These are phyloP conservation scores for Enteromius viviparus DNA, from an alignment of 2,797 vertebrate species.

Conservation along the genomic window DNA sequence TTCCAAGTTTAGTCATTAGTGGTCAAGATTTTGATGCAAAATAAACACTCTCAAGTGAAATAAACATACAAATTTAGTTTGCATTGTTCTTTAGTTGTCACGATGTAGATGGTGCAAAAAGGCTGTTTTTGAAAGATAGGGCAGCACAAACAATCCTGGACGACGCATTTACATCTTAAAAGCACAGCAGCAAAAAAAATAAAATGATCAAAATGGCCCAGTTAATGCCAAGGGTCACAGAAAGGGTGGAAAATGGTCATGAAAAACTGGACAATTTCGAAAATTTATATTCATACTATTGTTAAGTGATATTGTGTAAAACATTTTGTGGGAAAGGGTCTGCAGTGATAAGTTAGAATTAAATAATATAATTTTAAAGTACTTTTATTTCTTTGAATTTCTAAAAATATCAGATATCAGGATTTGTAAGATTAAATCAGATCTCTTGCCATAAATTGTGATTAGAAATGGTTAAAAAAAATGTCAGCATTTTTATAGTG, in stretches of 20 bases:
- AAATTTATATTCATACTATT: background rate
- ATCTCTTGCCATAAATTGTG: background rate
- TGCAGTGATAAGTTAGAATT: background rate
- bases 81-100: background rate
- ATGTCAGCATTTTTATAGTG: too few relatives aligned
- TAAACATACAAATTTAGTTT: slow-evolving; percentile 4
- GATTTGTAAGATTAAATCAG: background rate
- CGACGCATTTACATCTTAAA: slow-evolving; percentile 16
- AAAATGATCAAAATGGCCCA: background rate
- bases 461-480: background rate
- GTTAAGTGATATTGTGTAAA: background rate
- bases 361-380: background rate
- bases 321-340: background rate
- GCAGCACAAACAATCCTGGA: background rate
- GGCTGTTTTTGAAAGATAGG: slow-evolving; percentile 25
- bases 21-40: background rate
- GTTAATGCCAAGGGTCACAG: slow-evolving; percentile 3
- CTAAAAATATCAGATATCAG: background rate
- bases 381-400: background rate
- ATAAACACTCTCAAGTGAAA: background rate
- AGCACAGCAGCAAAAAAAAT: background rate
- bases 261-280: background rate
- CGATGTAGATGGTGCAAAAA: background rate
- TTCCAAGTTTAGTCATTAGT: background rate
- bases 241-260: background rate